phyloP scores from a whole-genome alignment of 2,888 invertebrate genomes.

The Cynaeus angustus region DNA sequence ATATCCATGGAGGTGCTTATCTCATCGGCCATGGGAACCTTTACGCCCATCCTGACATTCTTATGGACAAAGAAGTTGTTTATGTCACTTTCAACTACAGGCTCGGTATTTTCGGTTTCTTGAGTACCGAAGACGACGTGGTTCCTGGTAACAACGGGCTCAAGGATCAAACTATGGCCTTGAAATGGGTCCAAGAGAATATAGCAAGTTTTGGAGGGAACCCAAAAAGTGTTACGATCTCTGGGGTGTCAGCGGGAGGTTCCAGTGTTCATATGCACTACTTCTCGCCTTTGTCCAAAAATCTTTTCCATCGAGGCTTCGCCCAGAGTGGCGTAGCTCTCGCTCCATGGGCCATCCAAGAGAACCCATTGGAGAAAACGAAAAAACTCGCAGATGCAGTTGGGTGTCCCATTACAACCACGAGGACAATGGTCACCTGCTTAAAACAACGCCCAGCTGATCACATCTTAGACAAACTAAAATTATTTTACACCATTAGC shows the following conservation, averaged over 20 bases:
- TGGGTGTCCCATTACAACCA: conserved; percentile 60
- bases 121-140: conserved; percentile 79
- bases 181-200: conserved; percentile 79
- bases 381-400: conserved; percentile 58
- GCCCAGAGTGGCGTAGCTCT: conserved; percentile 64
- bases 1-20: conserved; percentile 78
- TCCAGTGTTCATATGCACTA: conserved; percentile 82
- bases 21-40: conserved; percentile 76
- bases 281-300: conserved; percentile 74
- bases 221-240: conserved; percentile 77
- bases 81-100: conserved; percentile 80
- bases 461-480: conserved; percentile 54
- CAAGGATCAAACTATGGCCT: conserved; percentile 80
- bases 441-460: conserved; percentile 58
- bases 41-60: conserved; percentile 72
- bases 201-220: conserved; percentile 81
- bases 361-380: conserved; percentile 58
- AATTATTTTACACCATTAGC: conserved; percentile 40
- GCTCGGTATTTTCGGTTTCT: conserved; percentile 79
- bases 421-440: conserved; percentile 61
- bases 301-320: conserved; percentile 64
- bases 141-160: conserved; percentile 81
- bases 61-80: conserved; percentile 78
- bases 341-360: conserved; percentile 60
- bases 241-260: conserved; percentile 81